Evolutionary conservation across 2,113 vertebrate species (phyloP), one percentile per base, ranked within the genome.

Genomic region (Otis tarda): DNA sequence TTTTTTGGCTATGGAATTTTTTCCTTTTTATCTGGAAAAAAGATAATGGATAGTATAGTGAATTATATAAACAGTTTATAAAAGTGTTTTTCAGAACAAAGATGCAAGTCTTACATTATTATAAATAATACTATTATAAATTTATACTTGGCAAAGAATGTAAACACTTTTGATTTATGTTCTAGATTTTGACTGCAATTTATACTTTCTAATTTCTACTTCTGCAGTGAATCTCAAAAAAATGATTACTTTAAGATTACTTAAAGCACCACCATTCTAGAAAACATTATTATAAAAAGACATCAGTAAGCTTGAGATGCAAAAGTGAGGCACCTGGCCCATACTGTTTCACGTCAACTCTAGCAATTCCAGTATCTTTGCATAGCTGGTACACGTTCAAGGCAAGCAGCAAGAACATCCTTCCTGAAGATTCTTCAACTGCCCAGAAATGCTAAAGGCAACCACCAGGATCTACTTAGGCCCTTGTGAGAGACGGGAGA

Each of bases 31-130:
- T 95, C 98, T 21, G 98, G 86, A 45, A n/a, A 24, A 12, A 94
- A 50, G 47, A 98, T 98, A 56, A 30, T 98, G 93, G 96, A 98
- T 33, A 57, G 69, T 7, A 30, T 94, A 5, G 96, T 97, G 17
- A 95, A 95, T 31, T 99, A 98, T 64, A 90, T 99, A 59, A 98
- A 98, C 83, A 97, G 45, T 13, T 67, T 98, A 39, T 97, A 85
- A 74, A 55, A n/a, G 22, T 55, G 27, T 74, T 93, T 77, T 53
- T 88, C 52, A 52, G 63, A 59, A 82, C 30, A 64, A 83, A 77
- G n/a, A 82, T 35, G 23, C 16, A 63, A 83, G 33, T 37, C 31
- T 85, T 61, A 30, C 31, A 14, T 17, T n/a, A 47, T 50, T 20
- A 27, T 43, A 43, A 43, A 15, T 43, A 43, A 43, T 43, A 15